Conservation (phyloP, 2,113 vertebrate genomes). For the Pao palembangensis region DNA sequence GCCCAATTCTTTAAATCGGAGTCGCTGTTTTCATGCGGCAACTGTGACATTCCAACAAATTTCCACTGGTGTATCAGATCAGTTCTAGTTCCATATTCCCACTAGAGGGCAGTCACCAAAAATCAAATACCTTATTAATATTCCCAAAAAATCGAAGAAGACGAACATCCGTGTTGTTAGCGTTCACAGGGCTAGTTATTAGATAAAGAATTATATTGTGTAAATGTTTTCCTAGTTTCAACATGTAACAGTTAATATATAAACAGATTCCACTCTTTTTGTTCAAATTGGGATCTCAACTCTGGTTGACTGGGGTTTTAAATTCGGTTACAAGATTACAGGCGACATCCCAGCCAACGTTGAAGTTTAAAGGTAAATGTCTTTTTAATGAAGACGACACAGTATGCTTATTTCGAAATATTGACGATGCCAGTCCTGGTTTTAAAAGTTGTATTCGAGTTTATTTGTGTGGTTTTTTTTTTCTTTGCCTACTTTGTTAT, state of each 20-base stretch:
- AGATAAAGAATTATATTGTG: background rate
- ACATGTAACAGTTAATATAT: background rate
- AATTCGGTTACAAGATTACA: too few relatives aligned
- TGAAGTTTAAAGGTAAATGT: too few relatives aligned
- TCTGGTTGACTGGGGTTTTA: too few relatives aligned
- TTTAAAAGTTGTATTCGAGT: too few relatives aligned
- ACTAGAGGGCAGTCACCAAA: background rate
- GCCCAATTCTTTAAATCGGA: too few relatives aligned
- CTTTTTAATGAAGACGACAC: too few relatives aligned
- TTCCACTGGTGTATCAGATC: background rate
- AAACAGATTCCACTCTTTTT: background rate
- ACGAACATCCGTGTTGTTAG: background rate
- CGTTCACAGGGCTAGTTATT: background rate
- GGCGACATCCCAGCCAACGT: too few relatives aligned
- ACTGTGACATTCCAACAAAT: background rate
- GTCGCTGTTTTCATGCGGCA: background rate
- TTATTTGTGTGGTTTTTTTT: too few relatives aligned
- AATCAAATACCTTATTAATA: fast-evolving
- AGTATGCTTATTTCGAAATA: too few relatives aligned
- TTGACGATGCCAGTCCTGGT: too few relatives aligned
- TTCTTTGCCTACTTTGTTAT: too few relatives aligned
- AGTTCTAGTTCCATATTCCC: slow-evolving; percentile 1
- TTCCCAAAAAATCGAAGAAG: background rate
- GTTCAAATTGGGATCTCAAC: background rate
- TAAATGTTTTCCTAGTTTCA: background rate